phyloP scores from a whole-genome alignment of 2,888 invertebrate genomes.

The Drosophila kambysellisi region DNA sequence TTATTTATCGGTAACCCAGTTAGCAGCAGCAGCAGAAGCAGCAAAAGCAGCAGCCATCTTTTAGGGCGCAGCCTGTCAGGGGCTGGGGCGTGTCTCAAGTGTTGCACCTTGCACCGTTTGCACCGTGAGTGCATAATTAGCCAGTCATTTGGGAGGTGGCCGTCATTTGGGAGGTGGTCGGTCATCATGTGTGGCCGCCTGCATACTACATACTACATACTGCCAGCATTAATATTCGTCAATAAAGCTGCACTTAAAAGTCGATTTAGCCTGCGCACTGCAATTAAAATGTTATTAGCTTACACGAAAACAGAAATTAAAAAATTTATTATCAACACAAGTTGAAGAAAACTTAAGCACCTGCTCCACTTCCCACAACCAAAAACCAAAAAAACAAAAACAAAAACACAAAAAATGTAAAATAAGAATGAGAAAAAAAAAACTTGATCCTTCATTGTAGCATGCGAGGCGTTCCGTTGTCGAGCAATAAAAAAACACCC shows the following conservation, averaged over 20 bases:
- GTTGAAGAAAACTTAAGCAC: conserved; percentile 18
- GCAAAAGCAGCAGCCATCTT: conserved; percentile 28
- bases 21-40: conserved; percentile 31
- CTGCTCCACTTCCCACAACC: conserved; percentile 25
- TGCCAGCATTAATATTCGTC: background rate
- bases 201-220: background rate
- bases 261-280: conserved; percentile 42
- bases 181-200: background rate
- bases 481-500: conserved; percentile 11
- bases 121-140: conserved; percentile 42
- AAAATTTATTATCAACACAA: background rate
- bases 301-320: conserved; percentile 1
- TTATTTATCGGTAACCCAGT: conserved; percentile 78
- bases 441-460: conserved; percentile 7
- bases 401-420: background rate
- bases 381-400: background rate
- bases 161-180: background rate
- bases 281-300: conserved; percentile 60
- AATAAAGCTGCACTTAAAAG: conserved; percentile 45
- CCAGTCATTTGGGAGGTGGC: conserved; percentile 6
- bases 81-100: conserved; percentile 35
- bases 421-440: background rate
- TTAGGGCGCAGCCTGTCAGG: conserved; percentile 40
- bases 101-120: conserved; percentile 43
- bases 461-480: conserved; percentile 22